These are phyloP conservation scores for Tetrapedia diversipes DNA, from an alignment of 2,888 invertebrate species.

Conservation along the genomic window DNA sequence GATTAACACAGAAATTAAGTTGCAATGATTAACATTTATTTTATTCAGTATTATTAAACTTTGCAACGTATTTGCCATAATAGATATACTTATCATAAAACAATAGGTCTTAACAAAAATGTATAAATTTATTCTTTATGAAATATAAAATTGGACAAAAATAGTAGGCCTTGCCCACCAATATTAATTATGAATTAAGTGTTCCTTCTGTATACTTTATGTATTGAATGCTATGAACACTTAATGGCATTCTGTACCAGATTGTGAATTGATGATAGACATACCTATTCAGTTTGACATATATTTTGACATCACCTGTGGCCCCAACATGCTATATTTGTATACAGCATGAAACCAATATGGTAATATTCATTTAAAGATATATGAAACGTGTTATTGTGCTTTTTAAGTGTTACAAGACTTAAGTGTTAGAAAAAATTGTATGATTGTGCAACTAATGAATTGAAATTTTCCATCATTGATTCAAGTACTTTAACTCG, in stretches of 20 bases:
- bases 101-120: conserved; percentile 76
- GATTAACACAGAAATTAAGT: conserved; percentile 69
- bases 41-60: conserved; percentile 70
- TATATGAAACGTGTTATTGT: conserved; percentile 62
- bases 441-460: conserved; percentile 60
- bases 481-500: conserved; percentile 53
- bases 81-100: conserved; percentile 73
- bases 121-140: conserved; percentile 75
- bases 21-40: conserved; percentile 70
- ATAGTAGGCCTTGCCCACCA: conserved; percentile 71
- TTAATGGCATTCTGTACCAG: conserved; percentile 63
- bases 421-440: conserved; percentile 63
- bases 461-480: conserved; percentile 56
- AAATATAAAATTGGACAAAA: conserved; percentile 75
- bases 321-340: conserved; percentile 66
- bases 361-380: conserved; percentile 48
- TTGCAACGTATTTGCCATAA: conserved; percentile 73
- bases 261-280: conserved; percentile 62
- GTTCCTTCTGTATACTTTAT: conserved; percentile 59
- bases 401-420: conserved; percentile 61
- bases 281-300: conserved; percentile 62
- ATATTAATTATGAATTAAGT: conserved; percentile 65
- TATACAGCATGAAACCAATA: conserved; percentile 62
- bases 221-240: conserved; percentile 66
- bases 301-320: conserved; percentile 66